Conservation (phyloP, 2,797 vertebrate species). For the Netta rufina region DNA sequence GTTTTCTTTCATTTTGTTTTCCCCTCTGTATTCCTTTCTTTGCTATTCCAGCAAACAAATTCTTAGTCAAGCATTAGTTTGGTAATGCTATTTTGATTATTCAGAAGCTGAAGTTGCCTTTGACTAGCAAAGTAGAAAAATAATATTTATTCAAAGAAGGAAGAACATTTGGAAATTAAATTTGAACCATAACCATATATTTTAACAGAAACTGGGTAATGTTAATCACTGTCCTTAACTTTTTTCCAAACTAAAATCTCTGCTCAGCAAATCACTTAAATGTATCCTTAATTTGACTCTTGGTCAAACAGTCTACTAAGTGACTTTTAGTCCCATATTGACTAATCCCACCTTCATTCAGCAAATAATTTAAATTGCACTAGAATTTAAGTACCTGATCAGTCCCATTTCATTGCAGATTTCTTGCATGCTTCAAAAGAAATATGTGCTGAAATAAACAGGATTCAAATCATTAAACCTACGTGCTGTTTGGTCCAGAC, state of each 20-base stretch:
- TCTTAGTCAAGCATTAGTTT: neutral
- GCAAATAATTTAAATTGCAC: neutral
- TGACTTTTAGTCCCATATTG: neutral
- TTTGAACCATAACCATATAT: neutral
- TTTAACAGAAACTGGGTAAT: neutral
- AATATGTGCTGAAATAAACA: neutral
- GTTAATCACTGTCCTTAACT: neutral
- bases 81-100: neutral
- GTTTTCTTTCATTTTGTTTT: neutral
- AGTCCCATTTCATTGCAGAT: neutral
- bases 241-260: neutral
- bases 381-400: neutral
- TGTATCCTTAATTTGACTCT: neutral
- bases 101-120: neutral
- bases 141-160: neutral
- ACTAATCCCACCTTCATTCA: neutral
- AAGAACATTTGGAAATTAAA: accelerated
- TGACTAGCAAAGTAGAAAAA: neutral
- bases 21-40: neutral
- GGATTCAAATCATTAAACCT: neutral
- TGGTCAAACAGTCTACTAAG: neutral
- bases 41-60: neutral
- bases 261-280: neutral
- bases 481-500: neutral
- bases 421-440: neutral